Evolutionary conservation across 2,797 vertebrate genomes (phyloP), one percentile per base, ranked within the genome.

Genomic region (Natrix natrix): DNA sequence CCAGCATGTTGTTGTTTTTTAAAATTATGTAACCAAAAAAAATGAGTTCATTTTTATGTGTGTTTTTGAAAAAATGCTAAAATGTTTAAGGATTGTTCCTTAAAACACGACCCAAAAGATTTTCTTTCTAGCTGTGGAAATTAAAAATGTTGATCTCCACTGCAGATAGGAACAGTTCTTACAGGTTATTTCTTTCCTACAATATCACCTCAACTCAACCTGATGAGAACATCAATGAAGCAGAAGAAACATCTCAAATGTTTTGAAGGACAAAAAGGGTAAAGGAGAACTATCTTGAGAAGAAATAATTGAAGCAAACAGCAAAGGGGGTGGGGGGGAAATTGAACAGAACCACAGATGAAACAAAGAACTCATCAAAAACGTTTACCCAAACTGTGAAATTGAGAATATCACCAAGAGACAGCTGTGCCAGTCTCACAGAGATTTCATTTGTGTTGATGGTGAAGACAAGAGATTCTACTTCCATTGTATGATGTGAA

Each of bases 301-400:
- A 61, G 90, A 94, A 92, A 89, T 55, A 32, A 63, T 57, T 6
- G 0, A 54, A 59, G 86, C 87, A 22, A 0, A 1, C n/a, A 93
- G 91, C 24, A 6, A 52, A 32, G 11, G 43, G 48, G 1, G 12
- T 5, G 3, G 3, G 1, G 12, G 5, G 3, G 3, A 92, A n/a
- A 8, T 56, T 56, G 17, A 91, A 89, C 48, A 87, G 87, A 92
- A 57, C 16, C 26, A 4, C 8, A 90, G 61, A 93, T 56, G 89
- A 87, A 94, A 92, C 57, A 66, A 93, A 94, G 88, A 93, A 91
- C 43, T 59, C 6, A 94, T 93, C 95, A 95, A 93, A 95, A 94
- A 3, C 89, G 92, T 95, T 90, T 91, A 8, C 61, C 55, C 57
- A 20, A 55, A 92, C 69, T 95, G 94, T 74, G 91, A 94, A 95